Evolutionary conservation across 2,113 vertebrate species (phyloP), one percentile per base, ranked within the genome.

Genomic region (Himantopus leucocephalus): DNA sequence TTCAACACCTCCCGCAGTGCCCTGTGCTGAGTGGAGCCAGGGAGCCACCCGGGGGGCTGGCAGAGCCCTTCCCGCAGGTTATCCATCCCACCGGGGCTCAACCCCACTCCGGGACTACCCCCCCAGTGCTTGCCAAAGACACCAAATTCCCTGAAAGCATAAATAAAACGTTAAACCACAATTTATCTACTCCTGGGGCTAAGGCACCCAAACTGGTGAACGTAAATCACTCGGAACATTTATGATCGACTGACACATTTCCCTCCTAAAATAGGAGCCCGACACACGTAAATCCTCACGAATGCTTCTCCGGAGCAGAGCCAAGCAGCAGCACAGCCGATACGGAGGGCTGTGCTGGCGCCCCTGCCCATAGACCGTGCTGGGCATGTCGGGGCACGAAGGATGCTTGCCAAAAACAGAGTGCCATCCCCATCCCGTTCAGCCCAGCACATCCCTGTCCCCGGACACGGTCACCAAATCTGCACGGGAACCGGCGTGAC

Each of bases 171-270:
- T 86, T 84, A 93, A 92, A 26, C 34, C 52, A 60, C 94, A 78
- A 84, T 97, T 94, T 86, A 71, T 93, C 88, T 88, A 20, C 75
- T 88, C 76, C 56, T 45, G 47, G 50, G 90, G 64, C 79, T 93
- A 45, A 86, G 72, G 76, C 63, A 93, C 56, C 75, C 1, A 0
- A 45, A 93, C 37, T 0, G 0, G 59, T 43, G 47, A 88, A 27
- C 0, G 0, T 86, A 96, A 94, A 93, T 96, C 72, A 74, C 43
- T 84, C 6, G 12, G 47, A 83, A 72, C 63, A 30, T 86, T 96
- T 96, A 80, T 84, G 88, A 94, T 59, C 72, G 67, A 50, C 85
- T 68, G 95, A 96, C 83, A 95, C 55, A 43, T 92, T 88, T 94
- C 90, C 47, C 39, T 92, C 75, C n/a, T 88, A 15, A 95, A 92